Base-by-base conservation (phyloP, 92 coral and sea anemone species). In the Blastomussa wellsi region DNA sequence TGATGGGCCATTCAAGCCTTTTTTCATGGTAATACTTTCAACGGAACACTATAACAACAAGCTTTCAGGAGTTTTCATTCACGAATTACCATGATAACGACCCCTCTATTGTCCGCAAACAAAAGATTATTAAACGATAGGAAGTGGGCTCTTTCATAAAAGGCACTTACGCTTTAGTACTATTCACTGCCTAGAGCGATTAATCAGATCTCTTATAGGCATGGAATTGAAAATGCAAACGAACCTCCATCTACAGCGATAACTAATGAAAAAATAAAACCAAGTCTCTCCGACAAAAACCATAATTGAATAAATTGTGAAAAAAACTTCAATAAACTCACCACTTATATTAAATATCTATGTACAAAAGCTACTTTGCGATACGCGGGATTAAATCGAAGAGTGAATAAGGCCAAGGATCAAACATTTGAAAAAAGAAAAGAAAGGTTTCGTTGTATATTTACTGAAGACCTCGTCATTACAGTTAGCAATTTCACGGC, bases 1-100 rank as follows among this genome's bases (percentile, higher is more conserved):
- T 89, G 80, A 11, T 72, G 38, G 79, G 88, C 62, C 83, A 86
- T 94, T 86, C 74, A 72, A 60, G 62, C 92, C n/a, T 73, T 89
- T 88, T 94, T 86, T 88, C 78, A 94, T 90, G 95, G 49, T 83
- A 89, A 94, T 94, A 60, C 69, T 29, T 51, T 72, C 87, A 78
- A 91, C 98, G 98, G 95, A 94, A 92, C 98, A 88, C 82, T 83
- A 88, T 49, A 69, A 94, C 87, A 94, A 94, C 98, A 90, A 86
- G 89, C 91, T 90, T 88, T 90, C 83, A 92, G 85, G 82, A 82
- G 79, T 77, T 82, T 86, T 91, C 86, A 88, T 94, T 92, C 95
- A 94, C 2, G 95, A 36, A 92, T 87, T 88, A 91, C 94, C 82
- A 90, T 88, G 92, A 90, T 94, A 94, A 94, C 98, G 93, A 88